Evolutionary conservation across 2,113 vertebrate species (phyloP), one percentile per base, ranked within the genome.

Genomic region (Cranoglanis bouderius): DNA sequence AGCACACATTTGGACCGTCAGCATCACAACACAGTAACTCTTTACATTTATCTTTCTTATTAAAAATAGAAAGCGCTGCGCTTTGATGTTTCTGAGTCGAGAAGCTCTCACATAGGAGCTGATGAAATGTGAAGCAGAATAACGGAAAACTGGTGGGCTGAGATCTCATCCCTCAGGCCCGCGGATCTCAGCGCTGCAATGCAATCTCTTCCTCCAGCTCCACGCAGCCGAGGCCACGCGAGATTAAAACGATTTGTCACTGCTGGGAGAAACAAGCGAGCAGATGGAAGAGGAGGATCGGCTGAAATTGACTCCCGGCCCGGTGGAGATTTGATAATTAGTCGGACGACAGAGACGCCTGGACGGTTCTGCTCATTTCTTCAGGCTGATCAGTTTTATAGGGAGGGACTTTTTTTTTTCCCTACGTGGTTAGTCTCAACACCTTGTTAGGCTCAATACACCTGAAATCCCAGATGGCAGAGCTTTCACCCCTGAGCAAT

Each of bases 241-340:
- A 91, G 85, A 92, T 92, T 91, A 91, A 91, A 91, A 88, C 92
- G 88, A 92, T 92, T 90, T 92, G 91, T 92, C 92, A 92, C 81
- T 63, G 88, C 78, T 82, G 87, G 32, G 49, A 87, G 87, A 87
- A 65, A 77, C 49, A 38, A 89, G 67, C 14, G 75, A 91, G 72
- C 72, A 51, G 74, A 88, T 88, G 59, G 88, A 88, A 85, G 84
- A 75, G 49, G 83, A 87, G 85, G 85, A 59, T 75, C 80, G 72
- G 38, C 49, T 87, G 88, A 74, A 85, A 89, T 88, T 51, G 90
- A 90, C 89, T 91, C 87, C 85, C 57, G 87, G 74, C 85, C 55
- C 86, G 80, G 87, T 87, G 90, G 86, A 88, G 63, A 51, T 78
- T 84, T 84, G 57, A 87, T 90, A 89, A 89, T 87, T 89, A 88